A percentile compares a stretch with the other conserved stretches of the same genome.
Conservation (phyloP, 2,888 invertebrate species). For the Escarpia spicata region DNA sequence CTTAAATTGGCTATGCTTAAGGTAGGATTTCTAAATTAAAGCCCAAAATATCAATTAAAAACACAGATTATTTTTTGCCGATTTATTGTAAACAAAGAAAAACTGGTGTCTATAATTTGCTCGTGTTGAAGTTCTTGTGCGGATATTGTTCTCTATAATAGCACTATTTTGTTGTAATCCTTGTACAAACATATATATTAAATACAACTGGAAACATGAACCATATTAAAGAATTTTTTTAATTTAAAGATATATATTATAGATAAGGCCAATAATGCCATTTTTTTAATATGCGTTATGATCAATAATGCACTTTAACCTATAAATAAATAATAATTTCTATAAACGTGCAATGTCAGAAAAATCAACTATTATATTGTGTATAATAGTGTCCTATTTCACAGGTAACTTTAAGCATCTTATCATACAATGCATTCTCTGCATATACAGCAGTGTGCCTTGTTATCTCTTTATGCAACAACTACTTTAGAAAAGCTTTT, state of each 20-base stretch:
- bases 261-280: not conserved
- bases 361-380: no score
- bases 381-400: not conserved
- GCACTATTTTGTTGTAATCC: not conserved
- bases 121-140: not conserved
- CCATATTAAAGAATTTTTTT: not conserved
- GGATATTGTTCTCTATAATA: not conserved
- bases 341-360: no score
- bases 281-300: not conserved
- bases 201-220: not conserved
- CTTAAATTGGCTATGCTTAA: not conserved
- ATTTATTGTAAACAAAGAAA: not conserved
- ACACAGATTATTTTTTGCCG: not conserved
- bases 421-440: not conserved
- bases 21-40: not conserved
- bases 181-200: not conserved
- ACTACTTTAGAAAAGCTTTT: not conserved
- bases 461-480: not conserved
- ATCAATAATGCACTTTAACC: not conserved
- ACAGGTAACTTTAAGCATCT: not conserved
- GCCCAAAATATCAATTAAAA: not conserved
- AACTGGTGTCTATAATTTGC: not conserved
- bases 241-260: not conserved
- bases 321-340: not conserved
- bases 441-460: not conserved